Evolutionary conservation across 2,797 vertebrate species (phyloP), one percentile per base, ranked within the genome.

Genomic region (Linurgus olivaceus): DNA sequence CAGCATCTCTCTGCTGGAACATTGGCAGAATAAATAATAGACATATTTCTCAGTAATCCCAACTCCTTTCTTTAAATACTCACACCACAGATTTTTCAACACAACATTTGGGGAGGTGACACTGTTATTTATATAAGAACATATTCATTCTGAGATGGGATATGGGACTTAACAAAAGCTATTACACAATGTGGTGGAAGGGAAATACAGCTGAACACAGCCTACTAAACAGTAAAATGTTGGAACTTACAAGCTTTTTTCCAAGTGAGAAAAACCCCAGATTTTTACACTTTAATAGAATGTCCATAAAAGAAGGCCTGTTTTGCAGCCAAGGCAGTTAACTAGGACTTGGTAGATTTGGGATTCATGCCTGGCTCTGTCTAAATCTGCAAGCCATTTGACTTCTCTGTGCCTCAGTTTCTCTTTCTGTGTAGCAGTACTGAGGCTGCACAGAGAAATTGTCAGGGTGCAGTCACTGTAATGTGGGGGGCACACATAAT

Each of bases 401-500:
- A 44, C 25, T 23, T 86, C 15, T 38, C 55, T 52, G 3, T 80
- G 66, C 40, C n/a, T 96, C 77, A 54, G 28, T 80, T 89, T 90
- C 54, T 59, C 55, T 63, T 84, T 86, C 81, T 92, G 25, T 35
- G 38, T 54, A 77, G 50, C 29, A 55, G 10, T 26, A 48, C n/a
- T 15, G 70, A 73, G 44, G 23, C 42, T 42, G 12, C 63, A 77
- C 19, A 67, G 37, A 73, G 33, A 23, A 75, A 19, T 42, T 61
- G 31, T 73, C 17, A 76, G 33, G 24, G 79, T 52, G 13, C 21
- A 50, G 40, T 45, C 1, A 0, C 18, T 42, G 7, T 55, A 59
- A n/a, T 14, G 18, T 5, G 40, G 37, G 13, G 4, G 45, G 7
- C 7, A 45, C 10, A n/a, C 2, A 1, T 0, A 3, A 11, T 86